Base-by-base conservation (phyloP, 2,888 invertebrate species). In the Dioctria linearis region DNA sequence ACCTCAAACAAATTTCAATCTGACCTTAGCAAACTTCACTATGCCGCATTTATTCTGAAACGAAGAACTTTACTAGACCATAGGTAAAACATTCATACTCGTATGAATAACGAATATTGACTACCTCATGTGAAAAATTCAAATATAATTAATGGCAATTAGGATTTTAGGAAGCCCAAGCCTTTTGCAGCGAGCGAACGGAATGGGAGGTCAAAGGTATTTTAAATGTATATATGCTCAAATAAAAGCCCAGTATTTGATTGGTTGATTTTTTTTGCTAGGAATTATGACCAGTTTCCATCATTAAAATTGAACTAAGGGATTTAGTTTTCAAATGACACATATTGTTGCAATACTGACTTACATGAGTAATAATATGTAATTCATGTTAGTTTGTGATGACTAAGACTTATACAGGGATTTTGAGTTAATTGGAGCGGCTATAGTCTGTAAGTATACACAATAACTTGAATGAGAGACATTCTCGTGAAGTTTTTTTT, bases 71-170 rank as follows among this genome's bases (percentile, higher is more conserved):
- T 73, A 57, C 73, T 40, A 73, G 25, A 51, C 57, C 59, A 59
- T 73, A 59, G 73, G 57, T 73, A 73, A 73, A 73, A 73, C 73
- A 69, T 69, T 49, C 51, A 69, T 69, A 69, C 39, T 69, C 51
- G 69, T 51, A 46, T 67, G 71, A 71, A 51, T 42, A 42, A 13
- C 73, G 57, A 73, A 73, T 73, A 57, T 59, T 73, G 59, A 73
- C 57, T 37, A 42, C 25, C 59, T 59, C 73, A 73, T 59, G 59
- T 57, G 73, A 59, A 73, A 73, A 73, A 73, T 73, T 57, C 57
- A 57, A 59, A 73, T 59, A 73, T 73, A 73, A 73, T 73, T 73
- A 73, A 73, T 73, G 73, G 73, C 73, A 73, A 59, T 59, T 40
- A 59, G 59, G 42, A 42, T 25, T 25, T 25, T 25, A 25, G 25